phyloP scores from a whole-genome alignment of 1,140 invertebrate species.

The Chymomyza costata region DNA sequence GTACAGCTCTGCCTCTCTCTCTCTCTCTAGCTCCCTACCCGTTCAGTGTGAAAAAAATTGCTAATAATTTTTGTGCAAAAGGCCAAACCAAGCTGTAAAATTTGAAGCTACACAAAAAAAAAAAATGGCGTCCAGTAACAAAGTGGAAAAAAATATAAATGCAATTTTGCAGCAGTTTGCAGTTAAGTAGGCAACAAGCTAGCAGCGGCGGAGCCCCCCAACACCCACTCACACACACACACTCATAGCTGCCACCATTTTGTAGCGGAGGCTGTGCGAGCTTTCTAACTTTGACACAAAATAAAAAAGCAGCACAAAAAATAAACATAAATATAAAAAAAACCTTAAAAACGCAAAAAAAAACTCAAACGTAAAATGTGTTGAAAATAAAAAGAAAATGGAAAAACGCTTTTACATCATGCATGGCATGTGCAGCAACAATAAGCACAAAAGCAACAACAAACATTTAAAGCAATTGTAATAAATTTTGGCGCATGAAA shows the following conservation, averaged over 20 bases:
- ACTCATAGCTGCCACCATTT: too few relatives aligned
- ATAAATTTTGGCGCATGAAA: not conserved
- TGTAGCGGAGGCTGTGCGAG: not conserved
- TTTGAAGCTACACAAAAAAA: constrained; percentile 13
- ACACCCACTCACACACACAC: not conserved
- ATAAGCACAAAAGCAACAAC: too few relatives aligned
- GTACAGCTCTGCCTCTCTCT: not conserved
- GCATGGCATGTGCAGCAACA: too few relatives aligned
- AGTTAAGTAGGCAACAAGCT: constrained; percentile 1
- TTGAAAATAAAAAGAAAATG: too few relatives aligned
- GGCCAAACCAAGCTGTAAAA: constrained; percentile 14
- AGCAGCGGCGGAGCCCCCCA: not conserved
- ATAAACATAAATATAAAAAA: too few relatives aligned
- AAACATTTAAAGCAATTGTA: constrained; percentile 7
- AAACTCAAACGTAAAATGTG: too few relatives aligned
- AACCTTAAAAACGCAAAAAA: too few relatives aligned
- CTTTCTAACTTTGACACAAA: constrained; percentile 25
- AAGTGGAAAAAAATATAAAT: constrained; percentile 24
- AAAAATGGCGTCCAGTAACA: constrained; percentile 13
- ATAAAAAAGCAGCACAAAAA: too few relatives aligned
- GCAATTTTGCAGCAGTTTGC: constrained; percentile 15
- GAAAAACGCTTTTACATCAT: too few relatives aligned
- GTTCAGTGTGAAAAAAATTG: constrained; percentile 19
- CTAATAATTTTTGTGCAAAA: constrained; percentile 35
- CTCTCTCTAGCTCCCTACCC: constrained; percentile 4